Evolutionary conservation across 2,888 invertebrate species (phyloP).

Genomic region (Alentia gelatinosa): DNA sequence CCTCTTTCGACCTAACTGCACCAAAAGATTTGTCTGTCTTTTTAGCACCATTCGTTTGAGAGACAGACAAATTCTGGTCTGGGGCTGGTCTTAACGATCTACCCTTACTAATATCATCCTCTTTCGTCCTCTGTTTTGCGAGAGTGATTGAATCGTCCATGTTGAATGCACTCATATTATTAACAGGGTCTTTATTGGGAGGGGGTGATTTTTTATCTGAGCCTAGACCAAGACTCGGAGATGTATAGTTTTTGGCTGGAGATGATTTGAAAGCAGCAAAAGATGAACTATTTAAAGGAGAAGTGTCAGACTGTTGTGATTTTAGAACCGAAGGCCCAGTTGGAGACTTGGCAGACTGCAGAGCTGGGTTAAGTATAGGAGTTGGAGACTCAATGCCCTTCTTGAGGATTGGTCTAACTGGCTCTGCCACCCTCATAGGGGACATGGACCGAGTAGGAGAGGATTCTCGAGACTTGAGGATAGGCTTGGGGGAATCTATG

Average conservation of each 20-base stretch:
- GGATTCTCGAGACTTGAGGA: conserved; percentile 11
- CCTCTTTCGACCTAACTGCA: neutral
- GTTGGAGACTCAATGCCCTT: neutral
- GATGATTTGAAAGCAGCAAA: conserved; percentile 16
- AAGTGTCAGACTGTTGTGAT: neutral
- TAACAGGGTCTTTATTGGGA: neutral
- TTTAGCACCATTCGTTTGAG: conserved; percentile 33
- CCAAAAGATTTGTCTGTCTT: neutral
- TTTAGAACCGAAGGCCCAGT: neutral
- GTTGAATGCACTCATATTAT: neutral
- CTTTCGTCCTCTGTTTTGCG: neutral
- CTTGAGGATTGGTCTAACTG: conserved; percentile 9
- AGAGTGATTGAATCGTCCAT: neutral
- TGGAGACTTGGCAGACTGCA: neutral
- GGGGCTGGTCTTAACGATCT: neutral
- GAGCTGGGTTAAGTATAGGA: neutral
- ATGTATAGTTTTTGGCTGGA: neutral
- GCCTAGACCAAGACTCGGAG: neutral
- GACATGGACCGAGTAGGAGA: neutral
- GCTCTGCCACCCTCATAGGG: neutral
- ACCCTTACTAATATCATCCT: neutral
- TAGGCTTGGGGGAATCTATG: conserved; percentile 15
- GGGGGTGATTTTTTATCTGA: neutral
- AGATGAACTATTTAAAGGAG: neutral
- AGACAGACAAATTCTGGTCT: neutral